Evolutionary conservation across 2,888 invertebrate genomes (phyloP).

Genomic region (Spisula solida): DNA sequence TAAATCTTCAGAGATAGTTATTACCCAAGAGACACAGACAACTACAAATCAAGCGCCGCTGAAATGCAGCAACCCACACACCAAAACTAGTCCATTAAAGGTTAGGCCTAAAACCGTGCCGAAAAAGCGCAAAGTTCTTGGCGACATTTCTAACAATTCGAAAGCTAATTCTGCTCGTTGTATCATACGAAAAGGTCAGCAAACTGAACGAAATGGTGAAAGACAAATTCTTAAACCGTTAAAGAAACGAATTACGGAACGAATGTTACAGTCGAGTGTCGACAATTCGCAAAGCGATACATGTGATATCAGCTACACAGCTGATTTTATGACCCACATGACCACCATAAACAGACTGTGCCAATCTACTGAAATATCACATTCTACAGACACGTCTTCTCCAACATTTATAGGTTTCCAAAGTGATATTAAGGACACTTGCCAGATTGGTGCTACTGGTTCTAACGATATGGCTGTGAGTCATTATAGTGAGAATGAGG

Average conservation of each 20-base stretch:
- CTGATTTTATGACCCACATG: background rate
- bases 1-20: background rate
- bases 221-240: constrained; percentile 14
- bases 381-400: background rate
- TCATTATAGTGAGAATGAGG: background rate
- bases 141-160: background rate
- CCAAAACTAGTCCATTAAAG: background rate
- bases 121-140: background rate
- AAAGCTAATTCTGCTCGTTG: background rate
- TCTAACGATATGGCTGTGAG: background rate
- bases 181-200: background rate
- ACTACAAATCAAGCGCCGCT: background rate
- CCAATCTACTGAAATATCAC: background rate
- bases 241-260: constrained; percentile 29
- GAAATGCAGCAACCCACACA: background rate
- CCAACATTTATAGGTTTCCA: background rate
- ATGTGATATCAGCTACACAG: background rate
- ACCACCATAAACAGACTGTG: background rate
- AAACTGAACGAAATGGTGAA: background rate
- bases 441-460: background rate
- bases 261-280: background rate
- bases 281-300: background rate
- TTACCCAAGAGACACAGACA: background rate
- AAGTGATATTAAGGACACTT: background rate
- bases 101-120: background rate